Evolutionary conservation across 2,888 invertebrate genomes (phyloP), one percentile per base, ranked within the genome.

Genomic region (Gibbula magus): DNA sequence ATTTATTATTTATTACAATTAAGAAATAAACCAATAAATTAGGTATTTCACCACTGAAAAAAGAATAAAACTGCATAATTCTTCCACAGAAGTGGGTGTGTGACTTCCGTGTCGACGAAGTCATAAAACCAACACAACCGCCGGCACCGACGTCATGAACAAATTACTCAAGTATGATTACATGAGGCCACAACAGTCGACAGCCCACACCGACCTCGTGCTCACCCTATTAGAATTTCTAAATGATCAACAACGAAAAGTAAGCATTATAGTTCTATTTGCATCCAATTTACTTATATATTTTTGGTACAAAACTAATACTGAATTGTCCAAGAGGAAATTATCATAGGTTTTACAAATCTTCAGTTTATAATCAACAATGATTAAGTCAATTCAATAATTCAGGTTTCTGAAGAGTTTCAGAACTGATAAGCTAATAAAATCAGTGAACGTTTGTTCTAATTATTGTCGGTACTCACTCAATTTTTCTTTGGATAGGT

Each of bases 131-230:
- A 77, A 77, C 56, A 77, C 76, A 0, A 77, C 53, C n/a, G 56
- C 54, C 35, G 76, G 76, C 7, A 56, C 56, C 3, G 76, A 77
- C n/a, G 54, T 54, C 0, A 53, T 54, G 53, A 76, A 76, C 54
- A 76, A 76, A 35, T 32, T 76, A 8, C 54, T 76, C 39, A 77
- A 77, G 39, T 35, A 77, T 32, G 76, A 54, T 2, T 77, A 56
- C 22, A 10, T 77, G 22, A 39, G n/a, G 4, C 45, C 76, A 29
- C 39, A 35, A 22, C 25, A 29, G 32, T 54, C 18, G 3, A 77
- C 53, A 32, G 35, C 56, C 7, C 54, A 29, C 0, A 53, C 56
- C n/a, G 61, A 56, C 16, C 32, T 74, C 22, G 39, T 79, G 16
- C 8, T 8, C 8, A 56, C n/a, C 2, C 22, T 56, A 22, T 8